These are phyloP conservation scores for Aythya baeri DNA, from an alignment of 2,113 vertebrate genomes.

Conservation along the genomic window DNA sequence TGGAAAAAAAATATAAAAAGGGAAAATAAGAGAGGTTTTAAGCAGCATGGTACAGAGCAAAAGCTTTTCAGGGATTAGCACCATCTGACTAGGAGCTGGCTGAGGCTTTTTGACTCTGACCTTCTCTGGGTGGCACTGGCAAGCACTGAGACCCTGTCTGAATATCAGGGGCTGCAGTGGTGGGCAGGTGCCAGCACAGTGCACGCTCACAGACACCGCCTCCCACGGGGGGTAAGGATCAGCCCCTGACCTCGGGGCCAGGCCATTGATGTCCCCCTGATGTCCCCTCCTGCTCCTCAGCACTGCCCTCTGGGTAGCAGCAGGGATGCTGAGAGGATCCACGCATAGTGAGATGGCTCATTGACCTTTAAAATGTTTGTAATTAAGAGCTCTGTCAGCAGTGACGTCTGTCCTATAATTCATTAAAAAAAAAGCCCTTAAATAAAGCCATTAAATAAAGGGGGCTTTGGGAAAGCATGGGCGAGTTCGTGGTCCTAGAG, in stretches of 20 bases:
- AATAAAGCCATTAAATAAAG: neutral
- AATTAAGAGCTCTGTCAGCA: neutral
- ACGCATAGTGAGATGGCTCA: neutral
- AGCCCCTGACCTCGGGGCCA: neutral
- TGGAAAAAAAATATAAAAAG: neutral
- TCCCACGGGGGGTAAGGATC: neutral
- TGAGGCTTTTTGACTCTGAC: neutral
- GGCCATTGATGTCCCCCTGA: too few species aligned
- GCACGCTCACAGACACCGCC: neutral
- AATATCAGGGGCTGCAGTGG: neutral
- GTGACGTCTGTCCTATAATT: neutral
- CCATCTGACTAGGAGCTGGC: neutral
- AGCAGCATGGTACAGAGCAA: neutral
- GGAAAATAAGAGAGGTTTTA: neutral
- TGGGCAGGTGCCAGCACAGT: neutral
- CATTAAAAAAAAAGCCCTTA: neutral
- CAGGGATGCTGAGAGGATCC: neutral
- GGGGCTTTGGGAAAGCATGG: too few species aligned
- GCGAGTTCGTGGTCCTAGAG: too few species aligned
- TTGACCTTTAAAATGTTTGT: neutral
- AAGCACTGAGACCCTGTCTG: neutral
- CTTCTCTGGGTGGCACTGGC: neutral
- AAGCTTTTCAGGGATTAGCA: neutral
- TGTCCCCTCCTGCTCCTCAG: neutral
- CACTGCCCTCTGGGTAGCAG: neutral